Evolutionary conservation across 2,113 vertebrate genomes (phyloP), one percentile per base, ranked within the genome.

Genomic region (Hydrolagus affinis): DNA sequence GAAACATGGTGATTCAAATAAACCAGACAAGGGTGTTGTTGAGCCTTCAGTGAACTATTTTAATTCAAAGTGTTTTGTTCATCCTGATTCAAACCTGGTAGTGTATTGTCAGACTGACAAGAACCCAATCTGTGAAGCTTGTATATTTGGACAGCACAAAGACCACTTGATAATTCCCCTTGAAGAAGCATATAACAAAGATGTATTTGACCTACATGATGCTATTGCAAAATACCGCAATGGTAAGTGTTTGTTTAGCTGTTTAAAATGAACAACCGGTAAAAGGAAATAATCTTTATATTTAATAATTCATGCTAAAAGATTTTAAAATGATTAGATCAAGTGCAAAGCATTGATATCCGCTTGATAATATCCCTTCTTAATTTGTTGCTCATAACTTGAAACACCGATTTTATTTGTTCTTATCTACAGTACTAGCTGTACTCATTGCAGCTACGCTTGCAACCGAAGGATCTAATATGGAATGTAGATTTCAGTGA

Each of bases 201-300:
- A 83, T 30, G 10, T 60, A 30, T 66, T 83, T 66, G 14, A 83
- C 32, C 59, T 83, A 68, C 66, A 66, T 66, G 60, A 83, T 10
- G 6, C 14, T 68, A 83, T 83, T 83, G 25, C 60, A 83, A 66
- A 83, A 68, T 83, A 83, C 32, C 60, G 78, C 6, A 83, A 83
- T 66, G 78, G 78, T 83, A 32, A 28, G 78, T 68, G 32, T 23
- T n/a, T 23, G 28, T 30, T 6, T 83, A 3, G 19, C 66, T 66
- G 30, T 11, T 77, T 11, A 59, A 60, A 11, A 1, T 25, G 11
- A 4, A 17, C 56, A 56, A 44, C 19, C 7, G 25, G 19, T 56
- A 8, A 74, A 17, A 74, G 30, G 44, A 74, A 74, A 14, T 32
- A 74, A 21, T 74, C 21, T 8, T 56, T 19, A 32, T 30, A 56